Percentiles rank a stretch among this genome's conserved stretches.
phyloP scores from a whole-genome alignment of 2,113 vertebrate species.

The Eudorcas thomsonii region DNA sequence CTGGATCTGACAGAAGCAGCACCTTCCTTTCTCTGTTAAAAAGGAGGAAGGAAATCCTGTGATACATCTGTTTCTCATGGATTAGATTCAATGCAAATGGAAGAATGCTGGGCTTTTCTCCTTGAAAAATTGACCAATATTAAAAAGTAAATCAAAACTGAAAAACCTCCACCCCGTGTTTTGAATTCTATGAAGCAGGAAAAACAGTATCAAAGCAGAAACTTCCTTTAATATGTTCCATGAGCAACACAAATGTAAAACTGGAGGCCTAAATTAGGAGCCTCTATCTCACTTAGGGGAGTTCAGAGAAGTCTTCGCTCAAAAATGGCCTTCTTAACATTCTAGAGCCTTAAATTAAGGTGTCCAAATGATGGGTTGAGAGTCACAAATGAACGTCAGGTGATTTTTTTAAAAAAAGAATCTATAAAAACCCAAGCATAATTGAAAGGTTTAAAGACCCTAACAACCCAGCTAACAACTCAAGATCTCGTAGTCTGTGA shows the following conservation, averaged over 20 bases:
- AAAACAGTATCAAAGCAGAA: conserved; percentile 67
- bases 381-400: conserved; percentile 32
- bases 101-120: conserved; percentile 64
- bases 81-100: conserved; percentile 64
- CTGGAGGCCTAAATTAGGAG: conserved; percentile 37
- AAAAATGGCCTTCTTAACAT: conserved; percentile 40
- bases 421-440: conserved; percentile 42
- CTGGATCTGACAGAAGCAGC: conserved; percentile 65
- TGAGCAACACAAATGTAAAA: conserved; percentile 43
- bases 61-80: conserved; percentile 74
- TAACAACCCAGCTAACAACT: conserved; percentile 1
- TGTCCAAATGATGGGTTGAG: neutral
- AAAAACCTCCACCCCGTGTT: conserved; percentile 65
- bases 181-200: conserved; percentile 58
- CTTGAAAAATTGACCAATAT: conserved; percentile 72
- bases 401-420: neutral
- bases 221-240: conserved; percentile 56
- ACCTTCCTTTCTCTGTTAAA: conserved; percentile 69
- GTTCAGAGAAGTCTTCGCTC: neutral
- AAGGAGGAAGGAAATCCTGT: conserved; percentile 71
- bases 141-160: conserved; percentile 70
- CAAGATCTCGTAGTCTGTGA: conserved; percentile 1
- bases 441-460: conserved; percentile 17
- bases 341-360: conserved; percentile 43
- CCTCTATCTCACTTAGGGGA: neutral